These are phyloP conservation scores for Atrichornis clamosus DNA, from an alignment of 2,113 vertebrate genomes.

Conservation along the genomic window DNA sequence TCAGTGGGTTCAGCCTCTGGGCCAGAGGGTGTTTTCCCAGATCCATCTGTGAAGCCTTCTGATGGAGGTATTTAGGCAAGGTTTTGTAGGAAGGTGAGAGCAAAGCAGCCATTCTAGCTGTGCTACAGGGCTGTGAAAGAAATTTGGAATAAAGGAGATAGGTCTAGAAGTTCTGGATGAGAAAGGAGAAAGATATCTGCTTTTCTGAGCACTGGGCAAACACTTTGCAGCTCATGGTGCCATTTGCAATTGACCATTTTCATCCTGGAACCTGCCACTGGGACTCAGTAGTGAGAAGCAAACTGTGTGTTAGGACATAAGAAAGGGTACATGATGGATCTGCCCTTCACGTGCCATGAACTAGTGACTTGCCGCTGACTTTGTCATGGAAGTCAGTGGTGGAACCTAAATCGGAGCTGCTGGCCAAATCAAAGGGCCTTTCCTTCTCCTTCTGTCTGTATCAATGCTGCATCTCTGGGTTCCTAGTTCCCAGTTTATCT, in stretches of 20 bases:
- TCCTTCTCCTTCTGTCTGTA: not conserved
- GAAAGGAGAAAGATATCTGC: not conserved
- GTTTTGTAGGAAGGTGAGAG: not conserved
- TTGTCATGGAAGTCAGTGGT: not conserved
- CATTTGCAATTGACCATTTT: not conserved
- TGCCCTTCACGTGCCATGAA: fast-evolving
- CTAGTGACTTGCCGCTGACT: not conserved
- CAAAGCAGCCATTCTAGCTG: not conserved
- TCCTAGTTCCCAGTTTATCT: not conserved
- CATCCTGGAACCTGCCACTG: not conserved
- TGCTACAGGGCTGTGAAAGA: not conserved
- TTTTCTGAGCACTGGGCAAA: not conserved
- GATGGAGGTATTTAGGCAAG: not conserved
- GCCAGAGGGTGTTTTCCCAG: not conserved
- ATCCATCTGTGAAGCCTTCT: not conserved
- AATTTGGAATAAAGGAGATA: not conserved
- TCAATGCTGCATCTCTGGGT: not conserved
- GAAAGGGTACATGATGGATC: fast-evolving
- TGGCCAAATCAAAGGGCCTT: not conserved
- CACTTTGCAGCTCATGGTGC: not conserved
- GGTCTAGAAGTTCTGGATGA: not conserved
- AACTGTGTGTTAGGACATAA: not conserved
- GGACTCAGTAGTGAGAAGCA: not conserved
- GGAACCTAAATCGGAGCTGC: not conserved
- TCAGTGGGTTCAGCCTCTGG: not conserved